These are phyloP conservation scores for Papilio helenus DNA, from an alignment of 1,140 invertebrate genomes.

Conservation along the genomic window DNA sequence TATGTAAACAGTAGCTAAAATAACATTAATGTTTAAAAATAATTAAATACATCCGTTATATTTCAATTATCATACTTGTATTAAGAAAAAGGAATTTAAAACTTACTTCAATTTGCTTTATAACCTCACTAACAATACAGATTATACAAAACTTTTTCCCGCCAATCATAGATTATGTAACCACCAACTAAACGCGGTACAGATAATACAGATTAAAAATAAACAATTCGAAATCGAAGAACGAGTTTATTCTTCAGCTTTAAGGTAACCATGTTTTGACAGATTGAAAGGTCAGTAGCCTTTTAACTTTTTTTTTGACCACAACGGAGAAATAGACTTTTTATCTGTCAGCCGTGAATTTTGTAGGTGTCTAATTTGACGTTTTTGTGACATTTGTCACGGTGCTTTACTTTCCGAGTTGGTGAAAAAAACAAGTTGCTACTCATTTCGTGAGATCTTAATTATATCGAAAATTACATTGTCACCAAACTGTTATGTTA, in stretches of 20 bases:
- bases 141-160: neutral
- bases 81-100: neutral
- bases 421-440: slow-evolving; percentile 15
- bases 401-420: neutral
- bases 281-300: slow-evolving; percentile 33
- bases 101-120: neutral
- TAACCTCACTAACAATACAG: neutral
- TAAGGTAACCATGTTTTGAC: slow-evolving; percentile 29
- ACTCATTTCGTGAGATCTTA: slow-evolving; percentile 34
- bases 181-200: neutral
- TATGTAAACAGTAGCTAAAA: too few species aligned
- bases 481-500: slow-evolving; percentile 8
- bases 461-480: neutral
- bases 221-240: neutral
- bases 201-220: slow-evolving; percentile 6
- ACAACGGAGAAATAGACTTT: slow-evolving; percentile 8
- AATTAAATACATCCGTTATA: too few species aligned
- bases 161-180: neutral
- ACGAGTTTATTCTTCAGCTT: slow-evolving; percentile 10
- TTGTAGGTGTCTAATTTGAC: slow-evolving; percentile 33
- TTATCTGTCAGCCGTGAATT: slow-evolving; percentile 23
- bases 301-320: slow-evolving; percentile 26
- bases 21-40: too few species aligned
- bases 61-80: too few species aligned
- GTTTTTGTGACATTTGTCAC: slow-evolving; percentile 25